Conservation (phyloP, 2,888 invertebrate species). For the Empis livida region DNA sequence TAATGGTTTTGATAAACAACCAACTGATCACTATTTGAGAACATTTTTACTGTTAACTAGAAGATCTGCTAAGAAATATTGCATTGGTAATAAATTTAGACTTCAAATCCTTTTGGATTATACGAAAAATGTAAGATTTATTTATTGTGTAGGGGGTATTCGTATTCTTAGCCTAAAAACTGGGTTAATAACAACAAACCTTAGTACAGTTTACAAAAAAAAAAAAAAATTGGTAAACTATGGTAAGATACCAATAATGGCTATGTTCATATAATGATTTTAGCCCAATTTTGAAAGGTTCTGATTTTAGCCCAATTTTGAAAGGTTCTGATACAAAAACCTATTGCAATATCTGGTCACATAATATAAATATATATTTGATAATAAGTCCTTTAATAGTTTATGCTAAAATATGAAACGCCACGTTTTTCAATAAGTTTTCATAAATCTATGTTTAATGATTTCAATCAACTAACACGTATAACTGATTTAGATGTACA, state of each 20-base stretch:
- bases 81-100: conserved; percentile 58
- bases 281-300: no score
- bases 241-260: no score
- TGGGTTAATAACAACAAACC: no score
- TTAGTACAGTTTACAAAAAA: no score
- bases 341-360: no score
- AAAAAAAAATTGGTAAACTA: no score
- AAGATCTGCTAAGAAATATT: conserved; percentile 45
- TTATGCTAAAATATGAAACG: conserved; percentile 45
- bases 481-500: conserved; percentile 62
- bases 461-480: conserved; percentile 72
- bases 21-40: conserved; percentile 84
- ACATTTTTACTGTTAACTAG: conserved; percentile 55
- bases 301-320: no score
- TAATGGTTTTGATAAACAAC: conserved; percentile 68
- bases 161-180: no score
- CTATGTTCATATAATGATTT: no score
- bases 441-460: conserved; percentile 73
- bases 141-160: conserved; percentile 7
- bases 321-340: no score
- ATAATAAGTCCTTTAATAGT: conserved; percentile 32
- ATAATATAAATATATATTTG: no score
- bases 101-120: conserved; percentile 54
- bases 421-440: conserved; percentile 80
- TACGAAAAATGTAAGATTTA: conserved; percentile 45